These are phyloP conservation scores for Enteromius anoplus DNA, from an alignment of 2,797 vertebrate species.

Conservation along the genomic window DNA sequence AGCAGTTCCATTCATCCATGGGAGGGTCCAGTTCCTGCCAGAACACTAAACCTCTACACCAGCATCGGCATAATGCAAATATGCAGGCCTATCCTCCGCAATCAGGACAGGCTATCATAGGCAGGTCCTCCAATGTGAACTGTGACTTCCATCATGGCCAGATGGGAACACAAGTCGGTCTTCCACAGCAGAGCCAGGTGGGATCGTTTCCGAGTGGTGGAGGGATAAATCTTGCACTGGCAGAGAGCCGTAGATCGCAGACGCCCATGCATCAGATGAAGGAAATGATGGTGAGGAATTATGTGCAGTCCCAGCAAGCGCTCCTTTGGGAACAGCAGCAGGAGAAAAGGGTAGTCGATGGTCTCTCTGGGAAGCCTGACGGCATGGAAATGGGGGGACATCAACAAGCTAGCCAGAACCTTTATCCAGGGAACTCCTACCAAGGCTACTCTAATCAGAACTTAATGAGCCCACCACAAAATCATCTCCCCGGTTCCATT, in stretches of 20 bases:
- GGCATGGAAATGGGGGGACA: slow-evolving; percentile 72
- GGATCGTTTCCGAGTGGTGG: slow-evolving; percentile 70
- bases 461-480: slow-evolving; percentile 74
- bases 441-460: slow-evolving; percentile 80
- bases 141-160: slow-evolving; percentile 75
- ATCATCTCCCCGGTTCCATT: slow-evolving; percentile 60
- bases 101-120: slow-evolving; percentile 61
- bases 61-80: slow-evolving; percentile 70
- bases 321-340: slow-evolving; percentile 91
- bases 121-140: slow-evolving; percentile 71
- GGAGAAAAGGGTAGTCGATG: slow-evolving; percentile 64
- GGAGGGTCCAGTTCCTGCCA: slow-evolving; percentile 82
- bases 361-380: slow-evolving; percentile 64
- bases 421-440: slow-evolving; percentile 80
- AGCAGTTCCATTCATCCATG: slow-evolving; percentile 82
- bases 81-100: slow-evolving; percentile 67
- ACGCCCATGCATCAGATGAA: slow-evolving; percentile 90
- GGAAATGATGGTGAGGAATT: slow-evolving; percentile 93
- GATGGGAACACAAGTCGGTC: slow-evolving; percentile 57
- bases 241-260: slow-evolving; percentile 78
- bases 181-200: slow-evolving; percentile 69
- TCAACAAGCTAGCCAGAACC: slow-evolving; percentile 76
- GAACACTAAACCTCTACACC: slow-evolving; percentile 75
- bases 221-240: slow-evolving; percentile 71
- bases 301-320: slow-evolving; percentile 94